Percentiles rank a stretch among this genome's conserved stretches.
phyloP scores from a whole-genome alignment of 1,140 invertebrate genomes.

The Lordiphosa clarofinis region DNA sequence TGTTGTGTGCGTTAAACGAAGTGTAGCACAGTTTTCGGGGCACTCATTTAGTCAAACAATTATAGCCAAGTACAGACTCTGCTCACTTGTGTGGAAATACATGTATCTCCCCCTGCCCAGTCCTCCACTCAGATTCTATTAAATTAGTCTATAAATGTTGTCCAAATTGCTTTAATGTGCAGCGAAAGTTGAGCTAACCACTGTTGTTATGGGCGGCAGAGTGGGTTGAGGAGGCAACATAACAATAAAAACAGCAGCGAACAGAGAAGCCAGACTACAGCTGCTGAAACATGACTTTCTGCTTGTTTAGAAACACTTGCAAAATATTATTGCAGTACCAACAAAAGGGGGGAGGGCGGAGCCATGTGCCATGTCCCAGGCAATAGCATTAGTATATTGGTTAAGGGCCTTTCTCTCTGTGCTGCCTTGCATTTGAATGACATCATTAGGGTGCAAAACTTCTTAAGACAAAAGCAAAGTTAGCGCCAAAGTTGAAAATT shows the following conservation, averaged over 20 bases:
- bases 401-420: conserved; percentile 10
- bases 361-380: not conserved
- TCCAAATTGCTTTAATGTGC: conserved; percentile 76
- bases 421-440: conserved; percentile 29
- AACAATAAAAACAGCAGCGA: conserved; percentile 64
- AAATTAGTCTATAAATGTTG: conserved; percentile 74
- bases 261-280: conserved; percentile 62
- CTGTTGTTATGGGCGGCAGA: conserved; percentile 34
- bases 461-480: conserved; percentile 10
- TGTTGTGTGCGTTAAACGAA: conserved; percentile 34
- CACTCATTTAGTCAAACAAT: conserved; percentile 74
- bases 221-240: conserved; percentile 20
- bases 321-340: conserved; percentile 68
- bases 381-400: conserved; percentile 49
- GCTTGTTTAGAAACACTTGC: conserved; percentile 77
- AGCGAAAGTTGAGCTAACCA: conserved; percentile 48
- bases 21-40: conserved; percentile 24
- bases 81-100: conserved; percentile 71
- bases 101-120: conserved; percentile 36
- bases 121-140: conserved; percentile 40
- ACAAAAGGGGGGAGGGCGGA: conserved; percentile 29
- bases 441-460: conserved; percentile 35
- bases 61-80: conserved; percentile 62
- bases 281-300: conserved; percentile 75
- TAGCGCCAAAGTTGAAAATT: conserved; percentile 38